Conservation (phyloP, 2,113 vertebrate genomes). For the Clinocottus analis region DNA sequence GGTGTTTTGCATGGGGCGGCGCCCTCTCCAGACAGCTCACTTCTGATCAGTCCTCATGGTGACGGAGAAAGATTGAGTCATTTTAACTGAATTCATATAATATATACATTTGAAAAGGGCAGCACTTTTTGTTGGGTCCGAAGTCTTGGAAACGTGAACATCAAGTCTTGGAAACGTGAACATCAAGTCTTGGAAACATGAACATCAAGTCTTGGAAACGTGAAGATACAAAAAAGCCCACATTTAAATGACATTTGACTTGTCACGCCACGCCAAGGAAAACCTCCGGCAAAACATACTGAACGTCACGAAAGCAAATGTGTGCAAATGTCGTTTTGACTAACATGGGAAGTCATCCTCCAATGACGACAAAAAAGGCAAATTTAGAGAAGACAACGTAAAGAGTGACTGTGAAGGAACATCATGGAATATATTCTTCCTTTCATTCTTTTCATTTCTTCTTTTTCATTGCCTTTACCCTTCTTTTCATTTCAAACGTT, state of each 20-base stretch:
- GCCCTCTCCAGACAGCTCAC: too few relatives aligned
- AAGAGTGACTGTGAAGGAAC: neutral
- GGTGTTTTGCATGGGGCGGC: slow-evolving; percentile 49
- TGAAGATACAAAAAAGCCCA: neutral
- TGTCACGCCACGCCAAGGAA: neutral
- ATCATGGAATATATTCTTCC: neutral
- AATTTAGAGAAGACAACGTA: neutral
- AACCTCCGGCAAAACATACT: neutral
- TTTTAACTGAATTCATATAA: too few relatives aligned
- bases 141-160: neutral
- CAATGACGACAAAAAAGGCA: neutral
- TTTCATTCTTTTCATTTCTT: neutral
- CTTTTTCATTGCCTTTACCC: neutral
- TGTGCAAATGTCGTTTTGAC: slow-evolving; percentile 26
- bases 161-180: neutral
- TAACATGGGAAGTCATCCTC: neutral
- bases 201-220: neutral
- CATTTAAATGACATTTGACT: neutral
- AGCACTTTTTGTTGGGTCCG: neutral
- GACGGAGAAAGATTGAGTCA: too few relatives aligned
- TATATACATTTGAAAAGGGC: neutral
- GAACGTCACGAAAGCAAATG: neutral
- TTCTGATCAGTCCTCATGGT: too few relatives aligned
- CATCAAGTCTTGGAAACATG: neutral
- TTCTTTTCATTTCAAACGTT: neutral